A percentile compares a stretch with the other conserved stretches of the same genome.
These are phyloP conservation scores for Phaethon lepturus DNA, from an alignment of 2,113 vertebrate species.

Conservation along the genomic window DNA sequence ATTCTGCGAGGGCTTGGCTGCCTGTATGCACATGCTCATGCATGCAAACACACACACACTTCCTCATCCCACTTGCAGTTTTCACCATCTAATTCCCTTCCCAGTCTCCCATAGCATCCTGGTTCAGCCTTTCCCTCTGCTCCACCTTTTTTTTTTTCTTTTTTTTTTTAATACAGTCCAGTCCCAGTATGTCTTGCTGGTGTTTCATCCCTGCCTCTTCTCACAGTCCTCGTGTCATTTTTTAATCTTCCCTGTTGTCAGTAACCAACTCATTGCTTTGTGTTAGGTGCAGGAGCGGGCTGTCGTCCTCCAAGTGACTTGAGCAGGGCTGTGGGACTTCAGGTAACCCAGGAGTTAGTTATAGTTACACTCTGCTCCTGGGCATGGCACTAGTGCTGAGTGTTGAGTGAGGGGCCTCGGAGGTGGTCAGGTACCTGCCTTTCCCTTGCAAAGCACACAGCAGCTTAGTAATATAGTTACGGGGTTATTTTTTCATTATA, in stretches of 20 bases:
- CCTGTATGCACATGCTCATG: neutral
- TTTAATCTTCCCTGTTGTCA: neutral
- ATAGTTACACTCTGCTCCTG: neutral
- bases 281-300: neutral
- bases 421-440: neutral
- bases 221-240: neutral
- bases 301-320: neutral
- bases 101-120: neutral
- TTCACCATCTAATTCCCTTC: neutral
- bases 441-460: neutral
- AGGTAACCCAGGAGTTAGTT: neutral
- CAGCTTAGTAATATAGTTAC: neutral
- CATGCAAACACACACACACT: neutral
- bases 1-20: neutral
- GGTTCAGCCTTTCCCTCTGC: neutral
- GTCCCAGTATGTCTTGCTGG: neutral
- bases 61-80: neutral
- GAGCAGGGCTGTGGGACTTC: neutral
- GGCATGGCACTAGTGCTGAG: too few species aligned
- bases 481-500: neutral
- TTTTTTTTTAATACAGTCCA: neutral
- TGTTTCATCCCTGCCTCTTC: neutral
- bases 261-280: neutral
- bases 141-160: neutral
- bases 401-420: neutral